Conservation (phyloP, 2,113 vertebrate genomes). For the Eulacestoma nigropectus region DNA sequence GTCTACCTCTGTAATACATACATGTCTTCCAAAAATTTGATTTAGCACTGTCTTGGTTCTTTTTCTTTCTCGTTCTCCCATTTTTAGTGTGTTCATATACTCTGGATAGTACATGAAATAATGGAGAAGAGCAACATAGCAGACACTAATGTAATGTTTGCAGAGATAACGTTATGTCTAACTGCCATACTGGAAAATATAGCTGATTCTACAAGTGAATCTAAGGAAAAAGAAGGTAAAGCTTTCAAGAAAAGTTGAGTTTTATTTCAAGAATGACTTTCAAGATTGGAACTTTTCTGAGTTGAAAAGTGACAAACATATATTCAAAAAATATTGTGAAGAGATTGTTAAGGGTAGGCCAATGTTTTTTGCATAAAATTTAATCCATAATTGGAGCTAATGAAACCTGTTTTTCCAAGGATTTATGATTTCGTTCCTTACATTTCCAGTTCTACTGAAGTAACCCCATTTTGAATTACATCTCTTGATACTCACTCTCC, state of each 20-base stretch:
- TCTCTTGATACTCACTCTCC: not conserved
- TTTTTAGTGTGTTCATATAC: slow-evolving; percentile 82
- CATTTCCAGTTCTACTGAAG: not conserved
- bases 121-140: slow-evolving; percentile 71
- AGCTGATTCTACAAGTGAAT: slow-evolving; percentile 57
- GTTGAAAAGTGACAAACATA: not conserved
- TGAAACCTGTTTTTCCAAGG: not conserved
- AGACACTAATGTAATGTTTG: slow-evolving; percentile 68
- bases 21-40: not conserved
- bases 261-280: not conserved
- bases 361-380: not conserved
- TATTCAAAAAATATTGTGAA: not conserved
- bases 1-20: not conserved
- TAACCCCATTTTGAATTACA: not conserved
- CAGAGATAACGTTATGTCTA: slow-evolving; percentile 78
- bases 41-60: not conserved
- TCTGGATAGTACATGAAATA: slow-evolving; percentile 82
- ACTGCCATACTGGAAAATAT: slow-evolving; percentile 74
- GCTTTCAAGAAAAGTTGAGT: not conserved
- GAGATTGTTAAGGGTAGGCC: not conserved
- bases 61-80: not conserved
- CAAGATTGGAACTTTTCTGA: not conserved
- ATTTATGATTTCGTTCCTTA: not conserved
- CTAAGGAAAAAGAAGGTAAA: slow-evolving; percentile 66
- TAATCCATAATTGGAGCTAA: not conserved